A percentile compares a stretch with the other conserved stretches of the same genome.
Evolutionary conservation across 2,888 invertebrate species (phyloP).

Genomic region (Nemoura dubitans): DNA sequence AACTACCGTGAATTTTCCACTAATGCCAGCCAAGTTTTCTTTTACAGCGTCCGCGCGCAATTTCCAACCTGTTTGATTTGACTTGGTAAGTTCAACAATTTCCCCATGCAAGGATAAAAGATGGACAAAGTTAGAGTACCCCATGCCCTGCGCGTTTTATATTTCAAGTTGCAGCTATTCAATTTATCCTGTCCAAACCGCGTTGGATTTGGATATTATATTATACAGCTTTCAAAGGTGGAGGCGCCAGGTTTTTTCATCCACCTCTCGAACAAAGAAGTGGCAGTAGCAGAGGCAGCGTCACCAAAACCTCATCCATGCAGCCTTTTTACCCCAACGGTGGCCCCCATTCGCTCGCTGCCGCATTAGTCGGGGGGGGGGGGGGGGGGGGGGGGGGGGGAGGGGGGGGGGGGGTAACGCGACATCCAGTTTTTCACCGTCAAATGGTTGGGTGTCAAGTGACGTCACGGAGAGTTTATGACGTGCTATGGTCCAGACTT

Average conservation of each 20-base stretch:
- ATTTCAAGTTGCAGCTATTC: neutral
- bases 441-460: slow-evolving; percentile 1
- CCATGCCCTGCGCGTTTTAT: neutral
- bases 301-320: neutral
- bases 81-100: slow-evolving; percentile 5
- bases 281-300: neutral
- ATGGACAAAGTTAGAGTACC: neutral
- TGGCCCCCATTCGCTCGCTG: neutral
- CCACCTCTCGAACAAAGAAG: neutral
- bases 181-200: too few relatives aligned
- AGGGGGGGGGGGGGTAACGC: too few relatives aligned
- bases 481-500: neutral
- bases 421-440: neutral
- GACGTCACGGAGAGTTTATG: neutral
- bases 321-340: neutral
- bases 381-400: too few relatives aligned
- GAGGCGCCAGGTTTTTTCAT: neutral
- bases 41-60: neutral
- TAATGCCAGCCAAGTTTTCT: slow-evolving; percentile 12
- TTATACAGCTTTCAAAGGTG: neutral
- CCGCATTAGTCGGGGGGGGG: neutral
- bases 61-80: slow-evolving; percentile 12
- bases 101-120: neutral
- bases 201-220: too few relatives aligned
- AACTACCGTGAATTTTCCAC: slow-evolving; percentile 18